Base-by-base conservation (phyloP, 2,113 vertebrate species). In the Probosciger aterrimus region DNA sequence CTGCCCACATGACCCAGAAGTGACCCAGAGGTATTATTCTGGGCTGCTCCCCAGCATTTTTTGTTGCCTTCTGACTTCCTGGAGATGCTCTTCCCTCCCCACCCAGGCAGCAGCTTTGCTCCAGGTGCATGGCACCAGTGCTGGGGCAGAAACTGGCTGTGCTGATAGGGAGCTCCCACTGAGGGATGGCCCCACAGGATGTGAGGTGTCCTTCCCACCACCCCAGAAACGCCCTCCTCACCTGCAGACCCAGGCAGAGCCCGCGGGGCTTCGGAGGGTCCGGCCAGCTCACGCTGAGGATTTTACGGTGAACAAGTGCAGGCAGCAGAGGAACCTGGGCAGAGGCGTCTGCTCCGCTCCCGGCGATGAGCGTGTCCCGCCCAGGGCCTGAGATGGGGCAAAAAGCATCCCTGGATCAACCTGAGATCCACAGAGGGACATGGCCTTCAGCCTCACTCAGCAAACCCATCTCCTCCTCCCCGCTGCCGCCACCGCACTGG, bases 251-350 rank as follows among this genome's bases (percentile, higher is more conserved):
- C 90, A 92, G 96, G 92, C 93, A 97, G 92, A 97, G 95, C 55
- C 95, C 30, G 1, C 31, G 18, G 10, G 96, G 92, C 50, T 59
- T 96, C 30, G 93, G 85, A 13, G 97, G 1, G 50, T 98, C 96
- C 0, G 33, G 59, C 87, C 98, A 97, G 94, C 98, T 98, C 79
- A 98, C 81, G 1, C 94, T 95, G 95, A 98, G 91, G 93, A 97
- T 95, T 35, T 97, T 96, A 63, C 83, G 98, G 94, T 97, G 98
- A 88, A 98, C 97, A 81, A 98, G 89, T 1, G 96, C 46, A 0
- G 96, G 92, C 11, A 98, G 98, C 85, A 98, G 95, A 35, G 97
- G 97, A 82, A 97, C 73, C 27, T 96, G 98, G 88, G 97, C 86
- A 71, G 95, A 90, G 6, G 82, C 3, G 2, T 97, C 98, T n/a